Percentiles rank a stretch among this genome's conserved stretches.
phyloP scores from a whole-genome alignment of 2,888 invertebrate species.

The Volucella inanis region DNA sequence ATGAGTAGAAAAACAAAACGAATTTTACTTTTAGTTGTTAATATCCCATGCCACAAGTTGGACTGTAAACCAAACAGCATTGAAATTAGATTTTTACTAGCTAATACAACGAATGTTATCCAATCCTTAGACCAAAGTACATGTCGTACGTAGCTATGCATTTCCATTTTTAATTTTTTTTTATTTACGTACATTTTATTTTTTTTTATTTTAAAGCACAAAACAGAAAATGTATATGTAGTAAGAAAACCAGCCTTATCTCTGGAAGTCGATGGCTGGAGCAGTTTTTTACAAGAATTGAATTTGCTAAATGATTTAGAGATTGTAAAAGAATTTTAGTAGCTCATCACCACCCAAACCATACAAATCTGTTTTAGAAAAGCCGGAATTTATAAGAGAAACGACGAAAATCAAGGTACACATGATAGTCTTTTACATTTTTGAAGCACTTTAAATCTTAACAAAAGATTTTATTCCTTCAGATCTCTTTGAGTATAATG shows the following conservation, averaged over 20 bases:
- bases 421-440: background rate
- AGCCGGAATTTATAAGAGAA: slow-evolving; percentile 17
- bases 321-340: slow-evolving; percentile 1
- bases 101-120: slow-evolving; percentile 26
- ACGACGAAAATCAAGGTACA: slow-evolving; percentile 12
- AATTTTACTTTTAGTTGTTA: slow-evolving; percentile 16
- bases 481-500: background rate
- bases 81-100: slow-evolving; percentile 30
- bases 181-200: slow-evolving; percentile 1
- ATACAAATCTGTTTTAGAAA: slow-evolving; percentile 15
- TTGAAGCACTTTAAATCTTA: background rate
- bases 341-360: slow-evolving; percentile 8
- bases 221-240: slow-evolving; percentile 31
- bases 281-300: slow-evolving; percentile 23
- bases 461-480: background rate
- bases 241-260: slow-evolving; percentile 35
- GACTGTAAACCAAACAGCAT: slow-evolving; percentile 24
- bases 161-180: slow-evolving; percentile 3
- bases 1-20: slow-evolving; percentile 15
- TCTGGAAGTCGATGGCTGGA: slow-evolving; percentile 20
- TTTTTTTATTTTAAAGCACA: slow-evolving; percentile 30
- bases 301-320: too few species aligned
- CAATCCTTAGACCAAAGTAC: slow-evolving; percentile 17
- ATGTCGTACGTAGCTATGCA: background rate
- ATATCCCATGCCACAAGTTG: slow-evolving; percentile 29